Conservation (phyloP, 2,113 vertebrate genomes). For the Hypanus sabinus region DNA sequence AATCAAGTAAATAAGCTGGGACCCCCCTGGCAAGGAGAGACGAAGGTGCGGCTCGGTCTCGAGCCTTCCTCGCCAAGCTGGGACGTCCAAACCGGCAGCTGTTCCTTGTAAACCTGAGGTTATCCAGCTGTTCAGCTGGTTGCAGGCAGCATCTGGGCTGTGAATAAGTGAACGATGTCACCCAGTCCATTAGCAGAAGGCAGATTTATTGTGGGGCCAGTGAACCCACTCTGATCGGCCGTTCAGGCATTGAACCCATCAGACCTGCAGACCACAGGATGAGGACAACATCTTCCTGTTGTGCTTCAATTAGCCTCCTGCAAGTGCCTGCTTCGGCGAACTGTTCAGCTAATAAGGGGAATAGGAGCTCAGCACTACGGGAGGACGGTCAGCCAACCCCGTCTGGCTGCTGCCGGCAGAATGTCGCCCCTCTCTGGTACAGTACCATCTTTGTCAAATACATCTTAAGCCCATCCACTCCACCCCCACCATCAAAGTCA, state of each 20-base stretch:
- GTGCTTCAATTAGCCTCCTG: not conserved
- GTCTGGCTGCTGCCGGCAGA: too few species aligned
- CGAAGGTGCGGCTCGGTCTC: not conserved
- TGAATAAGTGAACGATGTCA: not conserved
- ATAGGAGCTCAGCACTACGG: too few species aligned
- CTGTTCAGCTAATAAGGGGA: too few species aligned
- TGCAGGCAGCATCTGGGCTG: not conserved
- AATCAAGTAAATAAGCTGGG: not conserved
- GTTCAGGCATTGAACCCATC: not conserved
- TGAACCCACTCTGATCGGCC: not conserved
- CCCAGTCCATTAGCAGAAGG: not conserved
- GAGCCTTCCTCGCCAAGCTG: too few species aligned
- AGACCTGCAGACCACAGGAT: not conserved
- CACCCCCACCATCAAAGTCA: too few species aligned
- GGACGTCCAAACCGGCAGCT: not conserved
- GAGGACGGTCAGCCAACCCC: too few species aligned
- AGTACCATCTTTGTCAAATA: too few species aligned
- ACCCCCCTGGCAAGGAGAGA: not conserved
- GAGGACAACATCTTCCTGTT: not conserved
- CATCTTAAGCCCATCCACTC: too few species aligned
- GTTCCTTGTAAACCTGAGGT: not conserved
- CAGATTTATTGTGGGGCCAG: slow-evolving; percentile 1
- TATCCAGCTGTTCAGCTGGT: not conserved
- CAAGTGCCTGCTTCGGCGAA: too few species aligned
- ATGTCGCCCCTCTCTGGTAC: too few species aligned